Conservation (phyloP, 2,113 vertebrate species). For the Melanocharis versteri region DNA sequence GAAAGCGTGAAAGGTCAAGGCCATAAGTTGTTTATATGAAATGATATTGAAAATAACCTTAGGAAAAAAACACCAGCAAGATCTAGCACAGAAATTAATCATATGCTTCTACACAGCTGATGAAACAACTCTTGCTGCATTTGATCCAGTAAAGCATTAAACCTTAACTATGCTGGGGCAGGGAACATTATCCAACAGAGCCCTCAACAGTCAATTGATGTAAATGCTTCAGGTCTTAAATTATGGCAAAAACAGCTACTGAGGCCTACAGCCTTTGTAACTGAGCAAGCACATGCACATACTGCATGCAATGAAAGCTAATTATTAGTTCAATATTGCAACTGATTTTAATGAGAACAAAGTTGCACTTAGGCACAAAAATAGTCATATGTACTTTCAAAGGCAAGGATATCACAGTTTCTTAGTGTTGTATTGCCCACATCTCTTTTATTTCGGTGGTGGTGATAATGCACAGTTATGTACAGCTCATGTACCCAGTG, state of each 20-base stretch:
- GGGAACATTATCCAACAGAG: not conserved
- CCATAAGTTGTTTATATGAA: not conserved
- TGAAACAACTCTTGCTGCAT: not conserved
- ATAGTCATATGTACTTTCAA: not conserved
- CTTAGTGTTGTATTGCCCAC: not conserved
- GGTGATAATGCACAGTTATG: not conserved
- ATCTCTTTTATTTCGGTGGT: not conserved
- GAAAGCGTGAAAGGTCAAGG: not conserved
- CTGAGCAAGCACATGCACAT: not conserved
- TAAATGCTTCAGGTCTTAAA: not conserved
- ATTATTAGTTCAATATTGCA: not conserved
- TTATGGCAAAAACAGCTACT: not conserved
- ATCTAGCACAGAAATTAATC: not conserved
- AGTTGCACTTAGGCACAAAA: not conserved
- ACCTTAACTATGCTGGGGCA: not conserved
- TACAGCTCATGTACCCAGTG: not conserved
- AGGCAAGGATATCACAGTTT: not conserved
- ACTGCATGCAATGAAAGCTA: not conserved
- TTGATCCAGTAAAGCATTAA: not conserved
- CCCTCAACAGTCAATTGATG: not conserved
- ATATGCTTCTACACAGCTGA: not conserved
- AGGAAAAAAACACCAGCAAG: not conserved
- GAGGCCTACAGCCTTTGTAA: rapidly evolving
- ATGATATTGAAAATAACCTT: not conserved
- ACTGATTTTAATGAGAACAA: not conserved